These are phyloP conservation scores for Oncorhynchus gorbuscha DNA, from an alignment of 2,113 vertebrate genomes.

Conservation along the genomic window DNA sequence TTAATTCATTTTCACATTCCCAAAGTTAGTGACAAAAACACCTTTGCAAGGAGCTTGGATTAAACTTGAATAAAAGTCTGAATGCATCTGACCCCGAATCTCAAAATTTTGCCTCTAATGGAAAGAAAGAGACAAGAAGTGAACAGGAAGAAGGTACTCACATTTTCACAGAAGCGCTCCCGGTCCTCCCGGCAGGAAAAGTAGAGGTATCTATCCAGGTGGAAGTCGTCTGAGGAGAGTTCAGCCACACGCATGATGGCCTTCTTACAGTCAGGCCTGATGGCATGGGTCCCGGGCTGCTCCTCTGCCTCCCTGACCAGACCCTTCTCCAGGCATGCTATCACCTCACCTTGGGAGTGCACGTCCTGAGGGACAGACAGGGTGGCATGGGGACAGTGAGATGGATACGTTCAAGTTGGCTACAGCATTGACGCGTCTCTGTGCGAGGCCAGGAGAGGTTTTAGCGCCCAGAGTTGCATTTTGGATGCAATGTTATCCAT, in stretches of 20 bases:
- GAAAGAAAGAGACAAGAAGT: not conserved
- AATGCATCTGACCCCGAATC: no score
- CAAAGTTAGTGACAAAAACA: no score
- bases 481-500: no score
- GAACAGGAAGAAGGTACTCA: constrained; percentile 59
- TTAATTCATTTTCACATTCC: not conserved
- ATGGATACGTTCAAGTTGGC: no score
- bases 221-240: constrained; percentile 93
- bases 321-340: constrained; percentile 92
- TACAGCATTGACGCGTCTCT: not conserved
- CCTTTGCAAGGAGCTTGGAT: no score
- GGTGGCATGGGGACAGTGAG: not conserved
- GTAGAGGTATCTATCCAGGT: constrained; percentile 93
- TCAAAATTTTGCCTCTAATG: no score
- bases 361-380: constrained; percentile 76
- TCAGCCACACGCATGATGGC: constrained; percentile 94
- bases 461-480: no score
- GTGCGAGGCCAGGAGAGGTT: no score
- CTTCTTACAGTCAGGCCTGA: constrained; percentile 91
- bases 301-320: constrained; percentile 89
- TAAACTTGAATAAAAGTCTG: no score
- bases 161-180: constrained; percentile 93
- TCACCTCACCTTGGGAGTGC: constrained; percentile 96
- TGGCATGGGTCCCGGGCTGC: constrained; percentile 65
- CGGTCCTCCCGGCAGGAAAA: constrained; percentile 93